Percentiles rank a stretch among this genome's conserved stretches.
Conservation (phyloP, 2,113 vertebrate species). For the Serinus canaria region DNA sequence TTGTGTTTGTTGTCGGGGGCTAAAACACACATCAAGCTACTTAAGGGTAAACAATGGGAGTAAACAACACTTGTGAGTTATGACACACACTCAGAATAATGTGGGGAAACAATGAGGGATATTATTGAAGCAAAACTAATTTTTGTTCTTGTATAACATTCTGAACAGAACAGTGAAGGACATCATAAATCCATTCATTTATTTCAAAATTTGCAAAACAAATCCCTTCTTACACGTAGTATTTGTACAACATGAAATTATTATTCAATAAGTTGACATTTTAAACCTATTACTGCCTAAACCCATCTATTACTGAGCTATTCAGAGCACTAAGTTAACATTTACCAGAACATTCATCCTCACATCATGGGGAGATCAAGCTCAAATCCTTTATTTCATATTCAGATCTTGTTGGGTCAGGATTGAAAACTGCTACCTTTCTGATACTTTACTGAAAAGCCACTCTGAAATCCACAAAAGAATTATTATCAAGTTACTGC, state of each 20-base stretch:
- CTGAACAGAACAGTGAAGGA: constrained; percentile 75
- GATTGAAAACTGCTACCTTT: constrained; percentile 80
- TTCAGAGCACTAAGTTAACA: constrained; percentile 87
- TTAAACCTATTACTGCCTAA: constrained; percentile 85
- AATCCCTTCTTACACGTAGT: constrained; percentile 81
- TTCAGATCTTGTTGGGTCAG: constrained; percentile 85
- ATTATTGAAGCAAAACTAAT: constrained; percentile 60
- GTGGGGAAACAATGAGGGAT: constrained; percentile 16
- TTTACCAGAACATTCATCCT: constrained; percentile 83
- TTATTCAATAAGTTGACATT: constrained; percentile 88
- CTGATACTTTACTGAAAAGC: constrained; percentile 82
- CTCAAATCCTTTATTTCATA: constrained; percentile 88
- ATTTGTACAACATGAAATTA: constrained; percentile 84
- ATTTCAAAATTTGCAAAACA: constrained; percentile 86
- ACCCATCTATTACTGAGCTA: constrained; percentile 85
- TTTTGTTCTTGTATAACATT: constrained; percentile 66
- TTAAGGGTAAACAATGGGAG: constrained; percentile 7
- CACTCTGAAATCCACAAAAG: constrained; percentile 81
- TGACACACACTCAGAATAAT: not conserved
- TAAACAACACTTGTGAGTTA: constrained; percentile 50
- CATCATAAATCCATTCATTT: constrained; percentile 81
- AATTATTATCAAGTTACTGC: constrained; percentile 83
- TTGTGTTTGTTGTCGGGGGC: not conserved
- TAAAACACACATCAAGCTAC: not conserved
- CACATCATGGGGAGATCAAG: constrained; percentile 82